Base-by-base conservation (phyloP, 2,113 vertebrate species). In the Coracopsis vasa region DNA sequence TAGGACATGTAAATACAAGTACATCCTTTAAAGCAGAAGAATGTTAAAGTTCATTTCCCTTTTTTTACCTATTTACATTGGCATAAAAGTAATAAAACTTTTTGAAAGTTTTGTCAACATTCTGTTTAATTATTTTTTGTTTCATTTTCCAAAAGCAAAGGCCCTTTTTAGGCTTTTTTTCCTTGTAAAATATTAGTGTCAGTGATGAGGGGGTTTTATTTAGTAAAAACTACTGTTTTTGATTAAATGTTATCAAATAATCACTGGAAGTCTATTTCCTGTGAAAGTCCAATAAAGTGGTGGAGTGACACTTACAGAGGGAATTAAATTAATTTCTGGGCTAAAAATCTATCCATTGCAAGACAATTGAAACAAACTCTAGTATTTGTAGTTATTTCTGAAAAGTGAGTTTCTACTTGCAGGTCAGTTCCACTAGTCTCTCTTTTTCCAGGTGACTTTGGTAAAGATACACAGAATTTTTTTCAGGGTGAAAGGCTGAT, bases 1-100 rank as follows among this genome's bases (percentile, higher is more conserved):
- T 16, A 50, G 11, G 50, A 66, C 3, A 13, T 7, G 15, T 7
- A 72, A 65, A 12, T 44, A 66, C 2, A 80, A 50, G 2, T 39
- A 29, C 9, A 50, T 48, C 6, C 20, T 4, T 17, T 35, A 71
- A 64, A 13, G 8, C 1, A 25, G 10, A 81, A 66, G 3, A 78
- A 5, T 23, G 1, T 14, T 74, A 48, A 77, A 74, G 6, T 0
- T 54, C 0, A 1, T 65, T 78, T 60, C 21, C 2, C 5, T 8
- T 33, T 64, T 42, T 35, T 44, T 6, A 15, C 8, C 10, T 24
- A 13, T 24, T 29, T 31, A 56, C 50, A 17, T 2, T 3, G 42
- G 3, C 5, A 18, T 29, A 61, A 44, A 44, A 18, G 3, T 51
- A 31, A 2, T 31, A n/a, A 42, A 65, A 14, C 7, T 35, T 92